Conservation (phyloP, 2,113 vertebrate genomes). For the Scopus umbretta region DNA sequence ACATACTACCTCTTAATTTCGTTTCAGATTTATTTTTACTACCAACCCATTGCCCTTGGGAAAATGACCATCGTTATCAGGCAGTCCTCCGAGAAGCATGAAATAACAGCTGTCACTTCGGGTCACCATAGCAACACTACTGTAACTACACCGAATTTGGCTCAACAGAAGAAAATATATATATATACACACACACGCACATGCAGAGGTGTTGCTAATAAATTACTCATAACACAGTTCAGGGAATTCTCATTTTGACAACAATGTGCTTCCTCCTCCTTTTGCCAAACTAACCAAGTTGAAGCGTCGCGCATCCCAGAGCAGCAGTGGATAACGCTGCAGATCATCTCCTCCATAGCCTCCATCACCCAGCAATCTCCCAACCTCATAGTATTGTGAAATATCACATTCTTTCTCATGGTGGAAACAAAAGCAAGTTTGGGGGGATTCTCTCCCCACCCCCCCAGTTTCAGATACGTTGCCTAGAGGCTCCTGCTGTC, state of each 20-base stretch:
- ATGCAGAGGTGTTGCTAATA: background rate
- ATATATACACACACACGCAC: fast-evolving
- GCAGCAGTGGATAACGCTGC: background rate
- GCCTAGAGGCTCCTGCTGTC: background rate
- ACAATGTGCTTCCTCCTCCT: background rate
- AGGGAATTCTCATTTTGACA: background rate
- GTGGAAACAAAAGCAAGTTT: background rate
- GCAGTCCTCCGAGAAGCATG: constrained; percentile 37
- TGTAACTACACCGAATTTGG: constrained; percentile 55
- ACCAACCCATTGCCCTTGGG: background rate
- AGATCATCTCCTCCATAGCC: background rate
- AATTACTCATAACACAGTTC: background rate
- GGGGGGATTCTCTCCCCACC: background rate
- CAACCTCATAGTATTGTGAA: fast-evolving
- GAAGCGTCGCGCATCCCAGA: background rate
- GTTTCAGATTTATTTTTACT: constrained; percentile 38
- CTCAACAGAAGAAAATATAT: background rate
- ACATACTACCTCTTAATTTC: constrained; percentile 55
- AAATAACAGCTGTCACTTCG: constrained; percentile 75
- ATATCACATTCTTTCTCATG: background rate
- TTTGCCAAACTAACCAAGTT: background rate
- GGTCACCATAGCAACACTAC: constrained; percentile 81
- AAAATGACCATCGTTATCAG: constrained; percentile 61
- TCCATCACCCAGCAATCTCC: background rate
- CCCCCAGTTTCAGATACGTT: background rate